Evolutionary conservation across 1,140 invertebrate genomes (phyloP).

Genomic region (Cotesia typhae): DNA sequence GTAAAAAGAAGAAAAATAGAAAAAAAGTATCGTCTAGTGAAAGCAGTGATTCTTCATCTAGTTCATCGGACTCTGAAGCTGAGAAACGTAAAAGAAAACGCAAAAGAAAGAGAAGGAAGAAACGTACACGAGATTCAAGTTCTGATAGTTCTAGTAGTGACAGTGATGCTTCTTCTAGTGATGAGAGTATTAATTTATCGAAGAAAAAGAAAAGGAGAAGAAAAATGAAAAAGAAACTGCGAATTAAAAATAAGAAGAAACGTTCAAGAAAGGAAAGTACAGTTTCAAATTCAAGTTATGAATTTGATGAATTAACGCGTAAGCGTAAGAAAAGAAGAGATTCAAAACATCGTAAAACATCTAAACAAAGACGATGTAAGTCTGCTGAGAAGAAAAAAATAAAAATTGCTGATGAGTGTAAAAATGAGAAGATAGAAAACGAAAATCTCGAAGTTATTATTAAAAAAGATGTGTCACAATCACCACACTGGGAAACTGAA

Average conservation of each 20-base stretch:
- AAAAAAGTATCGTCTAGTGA: slow-evolving; percentile 36
- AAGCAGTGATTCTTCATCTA: slow-evolving; percentile 53
- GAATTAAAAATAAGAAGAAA: slow-evolving; percentile 32
- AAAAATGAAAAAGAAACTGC: slow-evolving; percentile 41
- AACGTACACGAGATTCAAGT: slow-evolving; percentile 17
- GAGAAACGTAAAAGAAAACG: slow-evolving; percentile 37
- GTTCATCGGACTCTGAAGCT: slow-evolving; percentile 55
- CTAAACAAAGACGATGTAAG: slow-evolving; percentile 5
- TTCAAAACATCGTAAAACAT: slow-evolving; percentile 15
- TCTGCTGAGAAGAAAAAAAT: slow-evolving; percentile 17
- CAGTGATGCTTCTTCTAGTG: slow-evolving; percentile 32
- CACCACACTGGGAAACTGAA: not conserved
- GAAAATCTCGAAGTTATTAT: not conserved
- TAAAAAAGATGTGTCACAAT: not conserved
- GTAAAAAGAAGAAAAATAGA: slow-evolving; percentile 41
- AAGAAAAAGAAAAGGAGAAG: slow-evolving; percentile 40
- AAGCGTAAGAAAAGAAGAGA: slow-evolving; percentile 34
- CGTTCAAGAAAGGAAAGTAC: slow-evolving; percentile 41
- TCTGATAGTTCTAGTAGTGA: slow-evolving; percentile 25
- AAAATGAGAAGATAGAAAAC: slow-evolving; percentile 2
- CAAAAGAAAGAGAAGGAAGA: slow-evolving; percentile 31
- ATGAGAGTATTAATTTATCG: not conserved
- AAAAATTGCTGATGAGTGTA: slow-evolving; percentile 19
- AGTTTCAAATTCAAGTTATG: slow-evolving; percentile 51
- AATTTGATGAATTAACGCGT: slow-evolving; percentile 34